These are phyloP conservation scores for Andrena cerasifolii DNA, from an alignment of 1,140 invertebrate species.

Conservation along the genomic window DNA sequence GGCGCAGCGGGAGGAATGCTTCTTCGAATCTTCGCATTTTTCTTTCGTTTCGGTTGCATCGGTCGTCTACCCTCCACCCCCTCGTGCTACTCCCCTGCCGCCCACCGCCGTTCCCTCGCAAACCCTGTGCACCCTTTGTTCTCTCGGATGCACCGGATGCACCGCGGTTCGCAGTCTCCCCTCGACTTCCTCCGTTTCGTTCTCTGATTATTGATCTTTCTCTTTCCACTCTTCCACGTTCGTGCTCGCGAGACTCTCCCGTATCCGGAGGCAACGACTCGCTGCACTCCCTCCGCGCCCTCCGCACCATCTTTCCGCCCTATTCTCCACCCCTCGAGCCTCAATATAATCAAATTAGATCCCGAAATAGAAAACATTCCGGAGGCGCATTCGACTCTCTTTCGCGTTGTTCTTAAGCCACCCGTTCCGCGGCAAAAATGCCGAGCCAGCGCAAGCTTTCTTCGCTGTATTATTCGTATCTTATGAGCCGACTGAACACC, in stretches of 20 bases:
- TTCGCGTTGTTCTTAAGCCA: background rate
- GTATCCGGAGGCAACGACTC: background rate
- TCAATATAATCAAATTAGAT: constrained; percentile 51
- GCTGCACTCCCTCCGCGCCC: background rate
- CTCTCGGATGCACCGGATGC: constrained; percentile 36
- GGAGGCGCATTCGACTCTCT: background rate
- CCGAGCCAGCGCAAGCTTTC: too few relatives aligned
- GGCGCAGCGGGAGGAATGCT: constrained; percentile 1
- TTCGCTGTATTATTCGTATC: background rate
- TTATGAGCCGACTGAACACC: background rate
- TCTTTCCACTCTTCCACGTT: background rate
- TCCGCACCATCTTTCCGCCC: background rate
- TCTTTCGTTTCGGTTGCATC: constrained; percentile 34
- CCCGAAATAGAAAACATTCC: constrained; percentile 32
- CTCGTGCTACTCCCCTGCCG: too few relatives aligned
- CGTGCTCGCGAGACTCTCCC: background rate
- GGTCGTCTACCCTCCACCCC: too few relatives aligned
- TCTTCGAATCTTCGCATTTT: constrained; percentile 49
- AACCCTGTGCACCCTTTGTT: constrained; percentile 18
- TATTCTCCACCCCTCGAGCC: too few relatives aligned
- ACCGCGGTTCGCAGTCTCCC: constrained; percentile 20
- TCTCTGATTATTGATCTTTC: constrained; percentile 34
- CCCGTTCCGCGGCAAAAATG: background rate
- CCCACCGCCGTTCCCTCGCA: background rate
- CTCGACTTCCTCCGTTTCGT: constrained; percentile 4